Conservation (phyloP, 2,797 vertebrate genomes). For the Remorina albescens region DNA sequence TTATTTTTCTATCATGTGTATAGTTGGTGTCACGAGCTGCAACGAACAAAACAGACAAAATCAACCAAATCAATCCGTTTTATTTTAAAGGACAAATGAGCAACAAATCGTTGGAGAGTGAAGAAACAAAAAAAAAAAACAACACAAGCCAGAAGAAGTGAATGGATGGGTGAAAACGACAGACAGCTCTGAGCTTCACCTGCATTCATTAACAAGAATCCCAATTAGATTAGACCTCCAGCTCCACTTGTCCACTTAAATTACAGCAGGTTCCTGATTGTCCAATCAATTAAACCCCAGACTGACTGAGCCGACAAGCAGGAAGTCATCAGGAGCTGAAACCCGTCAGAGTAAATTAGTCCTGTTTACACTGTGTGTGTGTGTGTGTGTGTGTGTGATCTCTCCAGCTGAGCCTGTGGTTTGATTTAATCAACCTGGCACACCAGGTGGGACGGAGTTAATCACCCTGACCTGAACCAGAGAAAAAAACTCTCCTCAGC, state of each 20-base stretch:
- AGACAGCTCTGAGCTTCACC: background rate
- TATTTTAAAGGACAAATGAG: too few relatives aligned
- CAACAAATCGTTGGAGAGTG: too few relatives aligned
- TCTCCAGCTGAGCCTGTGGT: slow-evolving; percentile 14
- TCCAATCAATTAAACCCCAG: slow-evolving; percentile 29
- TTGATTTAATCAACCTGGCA: slow-evolving; percentile 48
- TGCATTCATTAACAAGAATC: slow-evolving; percentile 14
- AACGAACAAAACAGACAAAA: too few relatives aligned
- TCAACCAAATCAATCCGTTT: too few relatives aligned
- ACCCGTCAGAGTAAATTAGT: slow-evolving; percentile 34
- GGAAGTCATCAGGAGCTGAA: slow-evolving; percentile 33
- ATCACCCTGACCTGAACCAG: slow-evolving; percentile 26
- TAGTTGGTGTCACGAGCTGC: too few relatives aligned
- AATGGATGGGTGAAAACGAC: too few relatives aligned
- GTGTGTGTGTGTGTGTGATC: background rate
- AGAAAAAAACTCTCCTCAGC: background rate
- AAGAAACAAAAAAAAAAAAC: too few relatives aligned
- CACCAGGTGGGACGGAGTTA: slow-evolving; percentile 45
- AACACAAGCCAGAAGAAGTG: too few relatives aligned
- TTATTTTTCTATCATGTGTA: too few relatives aligned
- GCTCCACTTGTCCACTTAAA: slow-evolving; percentile 33
- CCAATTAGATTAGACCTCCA: slow-evolving; percentile 14
- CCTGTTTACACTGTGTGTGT: background rate
- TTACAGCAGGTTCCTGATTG: slow-evolving; percentile 19
- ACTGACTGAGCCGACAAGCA: background rate